These are phyloP conservation scores for Coryphaenoides rupestris DNA, from an alignment of 2,113 vertebrate genomes.

Conservation along the genomic window DNA sequence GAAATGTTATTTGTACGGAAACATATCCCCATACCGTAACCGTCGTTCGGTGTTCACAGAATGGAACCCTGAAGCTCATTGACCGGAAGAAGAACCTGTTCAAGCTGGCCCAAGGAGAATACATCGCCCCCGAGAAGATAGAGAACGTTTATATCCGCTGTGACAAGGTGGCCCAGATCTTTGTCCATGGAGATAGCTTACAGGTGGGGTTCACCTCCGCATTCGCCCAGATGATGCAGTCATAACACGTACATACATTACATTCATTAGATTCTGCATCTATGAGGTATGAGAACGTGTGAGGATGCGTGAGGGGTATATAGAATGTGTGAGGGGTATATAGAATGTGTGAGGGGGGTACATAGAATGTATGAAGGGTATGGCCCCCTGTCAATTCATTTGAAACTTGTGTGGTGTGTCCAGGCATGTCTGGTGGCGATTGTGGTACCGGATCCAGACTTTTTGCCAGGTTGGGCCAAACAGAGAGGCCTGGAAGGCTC, in stretches of 20 bases:
- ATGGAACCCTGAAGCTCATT: constrained; percentile 91
- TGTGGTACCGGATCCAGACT: constrained; percentile 87
- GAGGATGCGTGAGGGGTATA: too few relatives aligned
- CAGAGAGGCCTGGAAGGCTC: constrained; percentile 82
- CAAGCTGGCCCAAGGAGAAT: constrained; percentile 96
- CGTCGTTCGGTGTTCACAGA: constrained; percentile 67
- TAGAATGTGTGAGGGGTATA: too few relatives aligned
- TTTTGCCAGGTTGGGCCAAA: constrained; percentile 79
- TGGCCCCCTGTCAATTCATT: too few relatives aligned
- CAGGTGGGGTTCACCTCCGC: constrained; percentile 72
- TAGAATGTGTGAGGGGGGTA: too few relatives aligned
- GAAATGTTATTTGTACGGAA: not conserved
- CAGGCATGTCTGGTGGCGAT: constrained; percentile 89
- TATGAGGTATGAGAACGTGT: too few relatives aligned
- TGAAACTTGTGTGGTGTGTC: too few relatives aligned
- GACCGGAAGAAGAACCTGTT: constrained; percentile 98
- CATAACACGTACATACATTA: too few relatives aligned
- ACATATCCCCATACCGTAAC: not conserved
- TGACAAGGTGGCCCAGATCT: constrained; percentile 87
- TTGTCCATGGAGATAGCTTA: constrained; percentile 92
- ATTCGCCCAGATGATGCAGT: too few relatives aligned
- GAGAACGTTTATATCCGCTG: constrained; percentile 86
- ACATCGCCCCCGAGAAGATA: constrained; percentile 97
- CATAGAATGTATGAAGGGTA: too few relatives aligned
- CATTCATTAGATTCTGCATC: too few relatives aligned